Evolutionary conservation across 2,797 vertebrate genomes (phyloP).

Genomic region (Falco peregrinus): DNA sequence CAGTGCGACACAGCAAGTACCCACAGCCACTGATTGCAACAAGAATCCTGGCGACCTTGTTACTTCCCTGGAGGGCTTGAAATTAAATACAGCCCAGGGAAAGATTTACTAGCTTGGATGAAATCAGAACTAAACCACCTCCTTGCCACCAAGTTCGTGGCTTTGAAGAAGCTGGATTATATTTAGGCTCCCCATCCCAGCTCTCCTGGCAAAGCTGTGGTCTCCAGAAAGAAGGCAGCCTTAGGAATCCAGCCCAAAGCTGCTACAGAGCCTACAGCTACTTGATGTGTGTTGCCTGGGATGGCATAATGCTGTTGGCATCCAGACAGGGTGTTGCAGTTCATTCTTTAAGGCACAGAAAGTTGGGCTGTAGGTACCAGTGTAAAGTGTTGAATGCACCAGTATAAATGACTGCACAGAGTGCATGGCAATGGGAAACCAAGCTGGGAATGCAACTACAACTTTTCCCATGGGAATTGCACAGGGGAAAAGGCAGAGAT

Average conservation of each 20-base stretch:
- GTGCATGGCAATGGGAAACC: neutral
- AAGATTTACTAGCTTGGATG: neutral
- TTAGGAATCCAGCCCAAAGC: neutral
- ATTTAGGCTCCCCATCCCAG: neutral
- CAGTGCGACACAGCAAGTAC: neutral
- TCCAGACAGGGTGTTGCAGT: neutral
- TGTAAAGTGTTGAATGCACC: neutral
- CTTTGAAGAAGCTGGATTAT: neutral
- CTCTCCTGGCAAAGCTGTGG: neutral
- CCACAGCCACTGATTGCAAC: neutral
- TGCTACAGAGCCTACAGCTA: neutral
- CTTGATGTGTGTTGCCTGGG: fast-evolving
- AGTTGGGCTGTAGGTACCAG: neutral
- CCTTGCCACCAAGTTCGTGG: neutral
- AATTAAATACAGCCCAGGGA: neutral
- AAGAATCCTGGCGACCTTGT: neutral
- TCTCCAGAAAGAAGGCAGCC: neutral
- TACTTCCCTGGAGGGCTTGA: neutral
- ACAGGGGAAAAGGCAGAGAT: neutral
- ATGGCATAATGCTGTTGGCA: neutral
- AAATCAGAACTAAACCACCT: neutral
- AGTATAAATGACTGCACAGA: neutral
- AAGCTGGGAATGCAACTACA: neutral
- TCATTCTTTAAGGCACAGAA: neutral
- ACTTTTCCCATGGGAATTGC: neutral